Evolutionary conservation across 1,140 invertebrate species (phyloP), one percentile per base, ranked within the genome.

Genomic region (Metaphire vulgaris): DNA sequence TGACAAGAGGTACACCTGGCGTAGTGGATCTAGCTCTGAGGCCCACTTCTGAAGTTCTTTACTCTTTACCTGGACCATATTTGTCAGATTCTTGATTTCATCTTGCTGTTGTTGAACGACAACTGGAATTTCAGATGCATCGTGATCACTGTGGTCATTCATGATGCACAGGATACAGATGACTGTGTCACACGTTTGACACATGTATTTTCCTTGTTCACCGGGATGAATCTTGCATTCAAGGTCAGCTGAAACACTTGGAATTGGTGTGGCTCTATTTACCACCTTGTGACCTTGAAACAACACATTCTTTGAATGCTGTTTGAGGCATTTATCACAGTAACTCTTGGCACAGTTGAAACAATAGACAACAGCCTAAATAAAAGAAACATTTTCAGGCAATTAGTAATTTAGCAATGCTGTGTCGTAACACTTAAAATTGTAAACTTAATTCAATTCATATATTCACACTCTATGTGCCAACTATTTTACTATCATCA

Each of bases 111-210:
- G 72, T 33, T 65, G 33, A 29, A 75, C 26, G 33, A 75, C 31
- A 41, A 33, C 32, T 28, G 68, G 29, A 2, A 78, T 33, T 65
- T 78, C 77, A 6, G 32, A 69, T 6, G 73, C 77, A 28, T 71
- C 33, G 64, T 78, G 77, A 30, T 69, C 72, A 32, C 31, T 73
- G 68, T 78, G 77, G 0, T 56, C 67, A 16, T 31, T 70, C 68
- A 78, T 71, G 33, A 78, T 74, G 41, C 77, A 78, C 28, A 78
- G n/a, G n/a, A 74, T 78, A 67, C 77, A 78, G 33, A 75, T 68
- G 1, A 78, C 69, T 28, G 67, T 31, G 26, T 75, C 77, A 32
- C 77, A 78, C 1, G 73, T 78, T 31, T 32, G 33, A 34, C 73
- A 78, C 26, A 74, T 28, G 64, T 67, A 73, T 26, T 73, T 73